Percentiles rank a stretch among this genome's conserved stretches.
These are phyloP conservation scores for Melieria omissa DNA, from an alignment of 2,888 invertebrate genomes.

Conservation along the genomic window DNA sequence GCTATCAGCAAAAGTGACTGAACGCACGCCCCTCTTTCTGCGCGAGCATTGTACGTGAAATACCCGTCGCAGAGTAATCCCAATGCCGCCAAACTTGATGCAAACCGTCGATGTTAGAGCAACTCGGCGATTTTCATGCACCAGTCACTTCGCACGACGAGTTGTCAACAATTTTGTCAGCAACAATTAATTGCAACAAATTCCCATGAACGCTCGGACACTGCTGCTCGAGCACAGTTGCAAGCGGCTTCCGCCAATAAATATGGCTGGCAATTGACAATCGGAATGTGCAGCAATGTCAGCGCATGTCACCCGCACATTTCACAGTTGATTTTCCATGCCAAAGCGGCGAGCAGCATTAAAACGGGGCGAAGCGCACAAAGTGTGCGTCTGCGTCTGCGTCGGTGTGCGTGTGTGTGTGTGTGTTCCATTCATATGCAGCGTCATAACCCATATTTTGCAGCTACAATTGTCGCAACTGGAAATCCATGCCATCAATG, in stretches of 20 bases:
- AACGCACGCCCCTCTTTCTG: no score
- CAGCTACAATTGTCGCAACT: slow-evolving; percentile 14
- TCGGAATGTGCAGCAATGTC: slow-evolving; percentile 17
- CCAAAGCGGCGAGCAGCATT: slow-evolving; percentile 17
- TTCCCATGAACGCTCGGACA: slow-evolving; percentile 25
- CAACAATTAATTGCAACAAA: slow-evolving; percentile 41
- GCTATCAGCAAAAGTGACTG: no score
- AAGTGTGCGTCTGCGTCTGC: not conserved
- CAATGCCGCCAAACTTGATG: no score
- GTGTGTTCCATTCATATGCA: slow-evolving; percentile 31
- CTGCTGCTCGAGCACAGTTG: no score
- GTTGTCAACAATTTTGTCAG: no score
- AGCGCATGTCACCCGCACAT: slow-evolving; percentile 49
- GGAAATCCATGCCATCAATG: slow-evolving; percentile 36
- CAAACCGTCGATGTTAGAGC: no score
- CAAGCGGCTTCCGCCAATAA: no score
- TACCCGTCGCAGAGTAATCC: no score
- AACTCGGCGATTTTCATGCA: no score
- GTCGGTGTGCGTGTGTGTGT: not conserved
- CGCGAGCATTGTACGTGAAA: no score
- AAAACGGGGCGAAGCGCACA: slow-evolving; percentile 45
- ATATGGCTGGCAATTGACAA: no score
- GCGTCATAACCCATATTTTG: slow-evolving; percentile 51
- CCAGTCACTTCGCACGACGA: no score
- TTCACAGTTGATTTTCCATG: slow-evolving; percentile 41